Conservation (phyloP, 2,113 vertebrate genomes). For the Alouatta palliata region DNA sequence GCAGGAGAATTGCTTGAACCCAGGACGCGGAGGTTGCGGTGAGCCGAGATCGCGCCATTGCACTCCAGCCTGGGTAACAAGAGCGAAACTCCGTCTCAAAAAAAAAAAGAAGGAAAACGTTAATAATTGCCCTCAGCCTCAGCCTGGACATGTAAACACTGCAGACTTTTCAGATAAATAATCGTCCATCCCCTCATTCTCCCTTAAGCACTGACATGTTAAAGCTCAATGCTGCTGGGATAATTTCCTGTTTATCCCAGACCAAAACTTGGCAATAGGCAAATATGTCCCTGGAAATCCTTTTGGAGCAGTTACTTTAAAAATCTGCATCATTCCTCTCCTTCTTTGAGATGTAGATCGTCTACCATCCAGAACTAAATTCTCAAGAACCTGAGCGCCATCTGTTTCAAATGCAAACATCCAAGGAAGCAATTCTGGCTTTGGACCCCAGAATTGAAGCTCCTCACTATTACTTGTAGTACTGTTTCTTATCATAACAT, state of each 20-base stretch:
- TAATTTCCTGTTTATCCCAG: neutral
- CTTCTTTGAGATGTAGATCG: neutral
- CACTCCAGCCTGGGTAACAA: too few relatives aligned
- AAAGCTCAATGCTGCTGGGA: neutral
- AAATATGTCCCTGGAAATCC: neutral
- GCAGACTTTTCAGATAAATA: neutral
- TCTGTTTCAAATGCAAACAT: neutral
- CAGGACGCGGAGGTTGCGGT: too few relatives aligned
- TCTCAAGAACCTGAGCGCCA: neutral
- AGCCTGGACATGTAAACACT: neutral
- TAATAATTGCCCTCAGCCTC: neutral
- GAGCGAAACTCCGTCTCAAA: too few relatives aligned
- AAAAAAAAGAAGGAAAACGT: too few relatives aligned
- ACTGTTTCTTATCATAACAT: neutral
- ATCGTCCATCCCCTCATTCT: neutral
- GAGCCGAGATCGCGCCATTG: too few relatives aligned
- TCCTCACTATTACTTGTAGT: neutral
- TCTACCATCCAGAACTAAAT: neutral
- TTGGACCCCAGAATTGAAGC: neutral
- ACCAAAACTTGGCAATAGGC: neutral
- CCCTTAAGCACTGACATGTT: neutral
- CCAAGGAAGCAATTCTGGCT: neutral
- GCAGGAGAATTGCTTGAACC: too few relatives aligned
- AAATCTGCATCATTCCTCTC: neutral
- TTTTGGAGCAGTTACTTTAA: neutral